Evolutionary conservation across 2,113 vertebrate species (phyloP).

Genomic region (Leptobrachium ailaonicum): DNA sequence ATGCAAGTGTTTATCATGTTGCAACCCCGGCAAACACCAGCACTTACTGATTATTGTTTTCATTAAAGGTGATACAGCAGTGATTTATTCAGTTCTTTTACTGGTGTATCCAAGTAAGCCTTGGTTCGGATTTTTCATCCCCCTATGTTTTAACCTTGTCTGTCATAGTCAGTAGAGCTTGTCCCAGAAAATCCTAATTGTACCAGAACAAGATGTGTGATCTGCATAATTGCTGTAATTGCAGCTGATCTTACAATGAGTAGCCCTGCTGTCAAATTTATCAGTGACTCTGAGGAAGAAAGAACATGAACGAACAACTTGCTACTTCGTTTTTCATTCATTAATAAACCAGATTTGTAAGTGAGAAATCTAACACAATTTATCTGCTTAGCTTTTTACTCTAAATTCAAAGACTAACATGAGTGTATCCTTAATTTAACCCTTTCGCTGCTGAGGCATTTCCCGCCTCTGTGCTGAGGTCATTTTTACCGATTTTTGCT

Average conservation of each 20-base stretch:
- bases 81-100: not conserved
- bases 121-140: not conserved
- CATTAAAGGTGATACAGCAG: not conserved
- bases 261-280: conserved; percentile 75
- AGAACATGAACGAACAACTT: conserved; percentile 72
- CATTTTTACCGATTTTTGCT: too few species aligned
- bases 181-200: conserved; percentile 58
- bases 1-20: too few species aligned
- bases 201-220: conserved; percentile 74
- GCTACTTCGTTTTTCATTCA: conserved; percentile 62
- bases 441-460: too few species aligned
- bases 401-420: too few species aligned
- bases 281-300: conserved; percentile 67
- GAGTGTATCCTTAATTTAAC: too few species aligned
- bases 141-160: not conserved
- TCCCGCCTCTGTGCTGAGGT: too few species aligned
- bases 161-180: not conserved
- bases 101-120: too few species aligned
- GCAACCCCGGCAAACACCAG: too few species aligned
- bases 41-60: too few species aligned
- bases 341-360: conserved; percentile 52
- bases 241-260: conserved; percentile 75
- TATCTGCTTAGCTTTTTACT: too few species aligned
- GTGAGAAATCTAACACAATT: conserved; percentile 20
- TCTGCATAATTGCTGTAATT: conserved; percentile 87